Evolutionary conservation across 2,888 invertebrate species (phyloP).

Genomic region (Glyphotaelius pellucidus): DNA sequence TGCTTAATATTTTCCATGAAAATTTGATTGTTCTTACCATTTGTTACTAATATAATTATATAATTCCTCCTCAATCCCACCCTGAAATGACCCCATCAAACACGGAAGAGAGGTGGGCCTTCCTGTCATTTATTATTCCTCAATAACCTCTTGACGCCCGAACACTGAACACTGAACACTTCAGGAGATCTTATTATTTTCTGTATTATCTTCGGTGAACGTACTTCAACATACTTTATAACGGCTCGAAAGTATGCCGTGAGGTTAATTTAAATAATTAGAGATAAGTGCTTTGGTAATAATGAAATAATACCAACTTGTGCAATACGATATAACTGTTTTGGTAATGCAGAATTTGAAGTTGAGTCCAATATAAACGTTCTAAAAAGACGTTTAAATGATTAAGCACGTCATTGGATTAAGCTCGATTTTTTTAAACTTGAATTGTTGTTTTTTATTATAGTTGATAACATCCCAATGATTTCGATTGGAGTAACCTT

Average conservation of each 20-base stretch:
- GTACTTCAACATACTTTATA: not conserved
- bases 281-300: not conserved
- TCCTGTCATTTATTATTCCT: constrained; percentile 53
- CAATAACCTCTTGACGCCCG: constrained; percentile 37
- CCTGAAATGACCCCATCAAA: constrained; percentile 44
- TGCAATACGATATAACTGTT: not conserved
- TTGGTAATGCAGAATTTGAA: not conserved
- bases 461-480: no score
- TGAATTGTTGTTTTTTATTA: no score
- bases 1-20: no score
- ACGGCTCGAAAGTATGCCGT: not conserved
- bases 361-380: not conserved
- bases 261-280: not conserved
- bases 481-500: no score
- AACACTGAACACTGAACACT: not conserved
- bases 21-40: no score
- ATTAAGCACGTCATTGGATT: no score
- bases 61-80: not conserved
- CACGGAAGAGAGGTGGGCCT: constrained; percentile 60
- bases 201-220: not conserved
- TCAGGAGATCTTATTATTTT: not conserved
- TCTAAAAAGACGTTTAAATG: not conserved
- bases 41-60: no score
- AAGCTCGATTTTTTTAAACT: no score
- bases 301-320: not conserved